Conservation (phyloP, 2,888 invertebrate species). For the Tridacna crocea region DNA sequence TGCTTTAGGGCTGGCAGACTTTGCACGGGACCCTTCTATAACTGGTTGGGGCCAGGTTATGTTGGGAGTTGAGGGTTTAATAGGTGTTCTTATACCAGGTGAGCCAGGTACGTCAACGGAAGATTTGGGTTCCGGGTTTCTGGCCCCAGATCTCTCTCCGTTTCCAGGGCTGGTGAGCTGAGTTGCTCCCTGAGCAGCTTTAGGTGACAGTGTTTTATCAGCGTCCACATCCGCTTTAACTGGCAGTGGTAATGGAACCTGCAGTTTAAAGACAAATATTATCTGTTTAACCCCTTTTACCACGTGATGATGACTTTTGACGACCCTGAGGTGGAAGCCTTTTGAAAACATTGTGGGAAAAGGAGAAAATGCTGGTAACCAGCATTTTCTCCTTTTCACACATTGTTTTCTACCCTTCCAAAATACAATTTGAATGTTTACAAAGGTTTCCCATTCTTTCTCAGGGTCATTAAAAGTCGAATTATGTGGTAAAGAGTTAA, state of each 20-base stretch:
- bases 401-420: too few species aligned
- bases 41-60: slow-evolving; percentile 55
- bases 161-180: slow-evolving; percentile 33
- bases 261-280: not conserved
- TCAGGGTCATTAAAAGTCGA: too few species aligned
- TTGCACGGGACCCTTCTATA: slow-evolving; percentile 41
- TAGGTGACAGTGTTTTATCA: slow-evolving; percentile 55
- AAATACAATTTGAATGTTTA: too few species aligned
- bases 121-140: slow-evolving; percentile 65
- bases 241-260: slow-evolving; percentile 70
- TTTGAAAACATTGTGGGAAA: too few species aligned
- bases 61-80: slow-evolving; percentile 63
- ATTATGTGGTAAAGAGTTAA: too few species aligned
- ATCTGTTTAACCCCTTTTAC: too few species aligned
- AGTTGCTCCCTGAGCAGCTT: slow-evolving; percentile 38
- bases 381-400: too few species aligned
- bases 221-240: slow-evolving; percentile 64
- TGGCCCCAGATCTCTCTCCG: slow-evolving; percentile 52
- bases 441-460: too few species aligned
- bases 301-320: too few species aligned
- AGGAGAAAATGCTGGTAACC: too few species aligned
- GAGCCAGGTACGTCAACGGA: slow-evolving; percentile 46
- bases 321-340: too few species aligned
- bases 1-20: slow-evolving; percentile 57
- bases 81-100: slow-evolving; percentile 53